Percentiles rank a stretch among this genome's conserved stretches.
Conservation (phyloP, 2,888 invertebrate species). For the Parapristionchus giblindavisi region DNA sequence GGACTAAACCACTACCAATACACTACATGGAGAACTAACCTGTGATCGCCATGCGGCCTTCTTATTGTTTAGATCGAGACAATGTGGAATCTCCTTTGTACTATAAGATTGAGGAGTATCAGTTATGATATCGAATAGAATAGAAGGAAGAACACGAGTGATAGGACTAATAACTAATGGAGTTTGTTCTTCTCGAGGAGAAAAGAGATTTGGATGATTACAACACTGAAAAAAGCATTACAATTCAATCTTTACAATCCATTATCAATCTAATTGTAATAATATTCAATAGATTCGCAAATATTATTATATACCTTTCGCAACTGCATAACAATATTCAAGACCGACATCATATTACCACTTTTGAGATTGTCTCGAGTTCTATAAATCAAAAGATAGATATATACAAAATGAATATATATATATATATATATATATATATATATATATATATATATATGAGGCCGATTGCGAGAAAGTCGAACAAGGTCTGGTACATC, state of each 20-base stretch:
- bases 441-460: neutral
- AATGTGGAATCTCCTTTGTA: slow-evolving; percentile 42
- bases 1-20: slow-evolving; percentile 2
- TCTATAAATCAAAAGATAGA: slow-evolving; percentile 72
- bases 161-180: slow-evolving; percentile 77
- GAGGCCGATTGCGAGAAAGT: no score
- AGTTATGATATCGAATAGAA: slow-evolving; percentile 45
- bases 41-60: slow-evolving; percentile 42
- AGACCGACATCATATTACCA: slow-evolving; percentile 92
- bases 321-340: slow-evolving; percentile 95
- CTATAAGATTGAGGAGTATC: slow-evolving; percentile 38
- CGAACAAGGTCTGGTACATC: no score
- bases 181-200: slow-evolving; percentile 91
- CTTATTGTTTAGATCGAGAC: slow-evolving; percentile 42
- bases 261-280: neutral
- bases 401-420: neutral
- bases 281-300: no score
- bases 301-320: slow-evolving; percentile 80
- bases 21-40: slow-evolving; percentile 31
- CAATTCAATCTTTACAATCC: neutral
- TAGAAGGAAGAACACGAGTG: slow-evolving; percentile 44
- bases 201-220: slow-evolving; percentile 97
- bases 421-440: neutral
- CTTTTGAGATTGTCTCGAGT: slow-evolving; percentile 90
- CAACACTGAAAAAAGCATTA: slow-evolving; percentile 73